Evolutionary conservation across 2,888 invertebrate species (phyloP), one percentile per base, ranked within the genome.

Genomic region (Gonocerus acuteangulatus): DNA sequence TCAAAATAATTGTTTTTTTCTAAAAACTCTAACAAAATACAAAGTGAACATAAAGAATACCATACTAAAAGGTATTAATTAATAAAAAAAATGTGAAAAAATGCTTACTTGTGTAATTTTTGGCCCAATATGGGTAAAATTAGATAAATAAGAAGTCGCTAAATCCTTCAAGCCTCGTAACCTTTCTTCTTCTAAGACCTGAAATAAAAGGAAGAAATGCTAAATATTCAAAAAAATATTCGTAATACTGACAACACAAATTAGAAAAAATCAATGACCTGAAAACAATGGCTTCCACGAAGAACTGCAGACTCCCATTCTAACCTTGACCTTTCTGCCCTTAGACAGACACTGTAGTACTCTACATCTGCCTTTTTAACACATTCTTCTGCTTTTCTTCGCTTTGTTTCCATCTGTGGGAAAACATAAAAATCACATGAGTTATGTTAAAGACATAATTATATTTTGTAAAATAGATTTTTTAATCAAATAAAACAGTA

Each of bases 231-330:
- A 13, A 39, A 39, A 39, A 39, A 4, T 39, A 39, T 4, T n/a
- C 3, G 44, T 42, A 3, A 42, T 13, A 42, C 15, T 42, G 13
- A 42, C 18, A n/a, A 42, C 3, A 42, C 18, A 18, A 42, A 11
- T 34, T 11, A n/a, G n/a, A 7, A 15, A n/a, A 42, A 42, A 15
- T 4, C 3, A 7, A n/a, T 39, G 34, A 65, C 65, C 74, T 94
- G 92, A 74, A 95, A 82, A 73, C 89, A 87, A 21, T 86, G 85
- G 22, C 89, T 87, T 16, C 93, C 93, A 72, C 90, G 86, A 64
- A 87, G 80, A 11, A 95, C 89, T 7, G 91, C 85, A 67, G 90
- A 86, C 77, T 95, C 95, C 87, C 92, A 92, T 76, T 93, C 95
- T 73, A 95, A 76, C 81, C 91, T 84, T 18, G 92, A 86, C 69